Evolutionary conservation across 2,113 vertebrate genomes (phyloP).

Genomic region (Pimephales promelas): DNA sequence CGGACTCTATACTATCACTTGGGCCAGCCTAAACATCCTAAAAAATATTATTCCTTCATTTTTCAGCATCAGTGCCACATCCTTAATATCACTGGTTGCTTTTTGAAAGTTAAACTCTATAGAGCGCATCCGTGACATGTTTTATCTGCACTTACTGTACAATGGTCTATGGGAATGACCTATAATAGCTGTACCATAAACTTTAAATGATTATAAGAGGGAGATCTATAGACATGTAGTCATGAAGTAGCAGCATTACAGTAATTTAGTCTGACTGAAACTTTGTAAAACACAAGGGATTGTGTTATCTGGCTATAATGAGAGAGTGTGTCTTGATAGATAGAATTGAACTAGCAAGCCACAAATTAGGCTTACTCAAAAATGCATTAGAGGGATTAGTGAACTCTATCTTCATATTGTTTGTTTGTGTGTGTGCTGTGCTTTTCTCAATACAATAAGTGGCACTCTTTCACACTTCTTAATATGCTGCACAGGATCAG

Average conservation of each 20-base stretch:
- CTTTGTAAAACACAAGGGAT: not conserved
- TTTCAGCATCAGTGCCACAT: not conserved
- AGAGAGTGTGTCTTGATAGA: constrained; percentile 66
- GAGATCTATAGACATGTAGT: not conserved
- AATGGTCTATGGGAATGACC: not conserved
- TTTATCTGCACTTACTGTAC: not conserved
- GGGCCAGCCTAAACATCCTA: not conserved
- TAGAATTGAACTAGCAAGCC: constrained; percentile 60
- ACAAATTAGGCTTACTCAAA: constrained; percentile 67
- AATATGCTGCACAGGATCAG: not conserved
- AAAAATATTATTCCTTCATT: not conserved
- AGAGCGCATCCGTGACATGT: not conserved
- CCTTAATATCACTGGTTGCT: not conserved
- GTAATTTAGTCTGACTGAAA: constrained; percentile 51
- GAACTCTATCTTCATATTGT: constrained; percentile 73
- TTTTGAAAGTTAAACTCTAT: not conserved
- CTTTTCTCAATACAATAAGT: constrained; percentile 21
- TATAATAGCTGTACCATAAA: not conserved
- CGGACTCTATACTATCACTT: constrained; percentile 7
- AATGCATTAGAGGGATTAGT: constrained; percentile 70
- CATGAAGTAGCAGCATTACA: constrained; percentile 7
- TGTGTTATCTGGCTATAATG: constrained; percentile 54
- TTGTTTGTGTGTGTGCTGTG: constrained; percentile 57
- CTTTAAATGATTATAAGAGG: not conserved
- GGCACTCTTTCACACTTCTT: not conserved